phyloP scores from a whole-genome alignment of 2,113 vertebrate species.

The Apodemus speciosus region DNA sequence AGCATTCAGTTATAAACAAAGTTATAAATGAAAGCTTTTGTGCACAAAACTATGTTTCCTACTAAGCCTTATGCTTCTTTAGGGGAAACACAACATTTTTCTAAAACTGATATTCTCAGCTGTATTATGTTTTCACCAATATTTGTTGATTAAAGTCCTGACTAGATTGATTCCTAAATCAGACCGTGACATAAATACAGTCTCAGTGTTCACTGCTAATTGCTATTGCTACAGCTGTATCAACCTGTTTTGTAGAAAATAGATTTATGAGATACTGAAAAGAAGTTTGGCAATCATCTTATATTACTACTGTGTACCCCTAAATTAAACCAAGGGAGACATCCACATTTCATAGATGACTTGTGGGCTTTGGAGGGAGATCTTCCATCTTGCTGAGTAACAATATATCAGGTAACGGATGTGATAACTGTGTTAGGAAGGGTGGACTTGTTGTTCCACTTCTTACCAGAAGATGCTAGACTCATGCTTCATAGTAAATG shows the following conservation, averaged over 20 bases:
- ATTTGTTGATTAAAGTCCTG: not conserved
- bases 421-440: not conserved
- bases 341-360: not conserved
- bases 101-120: not conserved
- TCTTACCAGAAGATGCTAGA: not conserved
- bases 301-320: not conserved
- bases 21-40: not conserved
- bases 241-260: not conserved
- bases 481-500: slow-evolving; percentile 47
- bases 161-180: not conserved
- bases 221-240: not conserved
- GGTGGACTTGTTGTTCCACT: not conserved
- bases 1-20: not conserved
- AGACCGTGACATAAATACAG: not conserved
- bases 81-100: not conserved
- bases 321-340: not conserved
- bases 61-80: not conserved
- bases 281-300: not conserved
- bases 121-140: not conserved
- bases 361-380: not conserved
- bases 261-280: not conserved
- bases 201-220: not conserved
- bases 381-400: not conserved
- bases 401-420: not conserved
- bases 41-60: not conserved